A percentile compares a stretch with the other conserved stretches of the same genome.
Evolutionary conservation across 2,113 vertebrate genomes (phyloP).

Genomic region (Poeciliopsis occidentalis): DNA sequence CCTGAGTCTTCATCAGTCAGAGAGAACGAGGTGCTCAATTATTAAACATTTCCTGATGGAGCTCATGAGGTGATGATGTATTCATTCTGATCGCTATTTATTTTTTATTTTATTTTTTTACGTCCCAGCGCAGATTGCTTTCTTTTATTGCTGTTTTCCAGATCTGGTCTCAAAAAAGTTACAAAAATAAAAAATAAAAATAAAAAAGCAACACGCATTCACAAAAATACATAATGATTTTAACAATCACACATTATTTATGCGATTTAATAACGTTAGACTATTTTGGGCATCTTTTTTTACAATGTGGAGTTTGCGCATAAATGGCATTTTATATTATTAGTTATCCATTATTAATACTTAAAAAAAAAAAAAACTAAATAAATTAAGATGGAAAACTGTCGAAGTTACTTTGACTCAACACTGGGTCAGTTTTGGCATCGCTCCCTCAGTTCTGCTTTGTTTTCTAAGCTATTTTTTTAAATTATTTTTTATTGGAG

Average conservation of each 20-base stretch:
- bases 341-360: too few relatives aligned
- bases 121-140: background rate
- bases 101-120: background rate
- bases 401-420: background rate
- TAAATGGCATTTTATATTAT: too few relatives aligned
- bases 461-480: background rate
- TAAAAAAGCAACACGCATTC: background rate
- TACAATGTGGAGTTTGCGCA: background rate
- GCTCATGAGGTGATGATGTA: constrained; percentile 14
- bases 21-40: constrained; percentile 54
- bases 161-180: background rate
- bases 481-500: background rate
- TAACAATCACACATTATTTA: background rate
- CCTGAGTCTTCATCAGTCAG: background rate
- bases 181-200: background rate
- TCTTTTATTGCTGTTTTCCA: background rate
- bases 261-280: too few relatives aligned
- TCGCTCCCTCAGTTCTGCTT: background rate
- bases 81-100: background rate
- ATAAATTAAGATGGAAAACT: too few relatives aligned
- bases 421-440: too few relatives aligned
- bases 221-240: background rate
- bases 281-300: background rate
- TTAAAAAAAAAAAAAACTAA: too few relatives aligned
- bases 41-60: constrained; percentile 56